Evolutionary conservation across 2,888 invertebrate genomes (phyloP).

Genomic region (Drosophila formosana): DNA sequence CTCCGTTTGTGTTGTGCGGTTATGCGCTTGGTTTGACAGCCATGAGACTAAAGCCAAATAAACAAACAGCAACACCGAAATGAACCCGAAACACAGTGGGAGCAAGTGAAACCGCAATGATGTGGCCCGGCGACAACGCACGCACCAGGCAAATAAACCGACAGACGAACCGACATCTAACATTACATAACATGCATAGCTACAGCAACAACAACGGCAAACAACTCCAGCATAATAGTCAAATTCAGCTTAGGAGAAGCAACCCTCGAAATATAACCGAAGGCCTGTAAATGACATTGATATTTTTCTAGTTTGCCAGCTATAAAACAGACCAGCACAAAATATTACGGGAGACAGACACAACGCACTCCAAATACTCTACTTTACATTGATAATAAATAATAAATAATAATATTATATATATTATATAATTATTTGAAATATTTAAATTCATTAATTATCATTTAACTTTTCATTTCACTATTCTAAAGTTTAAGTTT

Average conservation of each 20-base stretch:
- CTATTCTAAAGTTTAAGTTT: no score
- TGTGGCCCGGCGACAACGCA: constrained; percentile 45
- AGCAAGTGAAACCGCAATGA: constrained; percentile 68
- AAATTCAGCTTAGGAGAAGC: constrained; percentile 26
- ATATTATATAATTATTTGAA: not conserved
- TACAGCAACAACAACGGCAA: constrained; percentile 21
- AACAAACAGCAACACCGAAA: constrained; percentile 36
- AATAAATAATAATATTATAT: no score
- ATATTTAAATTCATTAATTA: not conserved
- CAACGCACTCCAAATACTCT: constrained; percentile 7
- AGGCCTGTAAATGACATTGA: constrained; percentile 70
- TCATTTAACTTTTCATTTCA: no score
- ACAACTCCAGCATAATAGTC: constrained; percentile 1
- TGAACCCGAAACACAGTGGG: constrained; percentile 25
- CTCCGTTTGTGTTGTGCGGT: constrained; percentile 65
- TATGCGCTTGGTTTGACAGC: constrained; percentile 76
- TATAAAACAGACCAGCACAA: constrained; percentile 6
- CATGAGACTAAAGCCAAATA: constrained; percentile 70
- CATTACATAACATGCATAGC: constrained; percentile 57
- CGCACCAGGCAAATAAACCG: constrained; percentile 24
- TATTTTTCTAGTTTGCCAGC: constrained; percentile 63
- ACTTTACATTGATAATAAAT: not conserved
- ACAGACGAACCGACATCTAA: constrained; percentile 55
- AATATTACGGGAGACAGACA: not conserved
- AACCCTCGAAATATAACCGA: constrained; percentile 41